phyloP scores from a whole-genome alignment of 2,888 invertebrate genomes.

The Plagiodera versicolora region DNA sequence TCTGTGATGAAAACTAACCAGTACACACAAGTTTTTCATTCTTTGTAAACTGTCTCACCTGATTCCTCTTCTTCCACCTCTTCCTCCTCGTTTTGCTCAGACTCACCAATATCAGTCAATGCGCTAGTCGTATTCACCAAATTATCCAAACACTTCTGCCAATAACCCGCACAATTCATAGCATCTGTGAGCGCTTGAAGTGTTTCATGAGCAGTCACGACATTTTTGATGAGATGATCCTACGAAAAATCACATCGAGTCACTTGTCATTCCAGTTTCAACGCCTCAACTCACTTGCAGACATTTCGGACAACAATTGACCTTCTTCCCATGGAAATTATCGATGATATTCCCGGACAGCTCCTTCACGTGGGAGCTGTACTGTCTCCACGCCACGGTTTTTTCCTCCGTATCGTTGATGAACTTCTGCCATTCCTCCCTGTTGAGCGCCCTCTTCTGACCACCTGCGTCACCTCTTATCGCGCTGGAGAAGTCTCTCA shows the following conservation, averaged over 20 bases:
- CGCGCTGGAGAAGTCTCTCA: slow-evolving; percentile 44
- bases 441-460: slow-evolving; percentile 37
- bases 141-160: slow-evolving; percentile 47
- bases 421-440: slow-evolving; percentile 47
- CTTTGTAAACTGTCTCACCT: slow-evolving; percentile 12
- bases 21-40: background rate
- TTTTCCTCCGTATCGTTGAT: slow-evolving; percentile 44
- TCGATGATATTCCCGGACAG: slow-evolving; percentile 46
- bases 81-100: slow-evolving; percentile 12
- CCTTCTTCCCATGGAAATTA: slow-evolving; percentile 45
- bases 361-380: slow-evolving; percentile 48
- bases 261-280: background rate
- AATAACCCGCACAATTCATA: slow-evolving; percentile 47
- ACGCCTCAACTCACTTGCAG: slow-evolving; percentile 33
- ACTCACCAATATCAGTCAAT: slow-evolving; percentile 31
- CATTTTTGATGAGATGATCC: slow-evolving; percentile 39
- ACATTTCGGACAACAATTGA: slow-evolving; percentile 50
- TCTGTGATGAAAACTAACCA: slow-evolving; percentile 12
- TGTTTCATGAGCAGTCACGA: slow-evolving; percentile 47
- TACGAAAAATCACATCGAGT: background rate
- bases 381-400: slow-evolving; percentile 46
- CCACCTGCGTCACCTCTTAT: slow-evolving; percentile 44
- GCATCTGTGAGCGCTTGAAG: slow-evolving; percentile 48
- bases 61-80: slow-evolving; percentile 7
- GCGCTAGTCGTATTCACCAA: slow-evolving; percentile 43